phyloP scores from a whole-genome alignment of 2,113 vertebrate genomes.

The Pholis gunnellus region DNA sequence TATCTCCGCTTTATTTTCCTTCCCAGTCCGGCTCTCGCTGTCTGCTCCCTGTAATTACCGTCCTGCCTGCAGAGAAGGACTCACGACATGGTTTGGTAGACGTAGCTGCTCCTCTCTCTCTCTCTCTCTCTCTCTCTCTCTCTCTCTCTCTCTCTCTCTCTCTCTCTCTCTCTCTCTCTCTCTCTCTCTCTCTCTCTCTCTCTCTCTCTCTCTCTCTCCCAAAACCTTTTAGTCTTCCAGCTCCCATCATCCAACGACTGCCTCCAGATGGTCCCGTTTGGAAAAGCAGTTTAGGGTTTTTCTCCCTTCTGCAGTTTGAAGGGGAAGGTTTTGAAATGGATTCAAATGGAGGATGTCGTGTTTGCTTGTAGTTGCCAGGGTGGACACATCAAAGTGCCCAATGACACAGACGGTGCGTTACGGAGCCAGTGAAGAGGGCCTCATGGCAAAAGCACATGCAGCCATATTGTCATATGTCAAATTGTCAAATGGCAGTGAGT shows the following conservation, averaged over 20 bases:
- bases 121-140: constrained; percentile 23
- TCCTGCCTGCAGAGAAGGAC: constrained; percentile 59
- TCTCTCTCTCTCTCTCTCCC: constrained; percentile 15
- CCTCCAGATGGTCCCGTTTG: constrained; percentile 80
- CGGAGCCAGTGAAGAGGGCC: constrained; percentile 18
- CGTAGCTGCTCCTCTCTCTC: constrained; percentile 22
- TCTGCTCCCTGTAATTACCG: constrained; percentile 82
- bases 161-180: constrained; percentile 9
- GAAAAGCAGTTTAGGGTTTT: constrained; percentile 66
- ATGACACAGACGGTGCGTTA: constrained; percentile 32
- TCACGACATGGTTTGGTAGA: constrained; percentile 66
- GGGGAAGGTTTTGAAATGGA: constrained; percentile 61
- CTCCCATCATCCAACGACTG: constrained; percentile 68
- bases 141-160: constrained; percentile 17
- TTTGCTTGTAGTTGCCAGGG: constrained; percentile 60
- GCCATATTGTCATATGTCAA: too few species aligned
- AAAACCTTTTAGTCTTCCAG: constrained; percentile 59
- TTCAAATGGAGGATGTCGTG: constrained; percentile 58
- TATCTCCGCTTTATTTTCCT: constrained; percentile 69
- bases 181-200: constrained; percentile 21
- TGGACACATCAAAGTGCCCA: constrained; percentile 56
- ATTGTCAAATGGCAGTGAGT: not conserved
- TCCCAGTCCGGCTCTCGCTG: constrained; percentile 58
- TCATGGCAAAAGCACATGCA: not conserved
- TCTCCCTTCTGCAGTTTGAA: constrained; percentile 55